Evolutionary conservation across 2,888 invertebrate genomes (phyloP).

Genomic region (Labia minor): DNA sequence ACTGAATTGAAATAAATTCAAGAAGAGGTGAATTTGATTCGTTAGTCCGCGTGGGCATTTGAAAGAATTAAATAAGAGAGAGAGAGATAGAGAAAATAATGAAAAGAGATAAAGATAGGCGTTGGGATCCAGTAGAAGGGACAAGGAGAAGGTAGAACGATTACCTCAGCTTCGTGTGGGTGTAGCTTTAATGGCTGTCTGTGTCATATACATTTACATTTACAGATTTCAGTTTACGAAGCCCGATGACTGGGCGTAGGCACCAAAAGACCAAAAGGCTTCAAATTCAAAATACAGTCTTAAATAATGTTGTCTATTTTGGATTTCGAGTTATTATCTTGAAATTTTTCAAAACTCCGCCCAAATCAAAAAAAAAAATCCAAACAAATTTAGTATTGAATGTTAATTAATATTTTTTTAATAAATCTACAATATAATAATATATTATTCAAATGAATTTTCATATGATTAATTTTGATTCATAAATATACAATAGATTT

Average conservation of each 20-base stretch:
- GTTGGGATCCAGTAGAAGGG: not conserved
- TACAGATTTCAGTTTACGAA: not conserved
- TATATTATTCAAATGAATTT: too few relatives aligned
- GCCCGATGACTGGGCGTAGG: not conserved
- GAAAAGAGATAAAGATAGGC: not conserved
- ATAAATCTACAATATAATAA: too few relatives aligned
- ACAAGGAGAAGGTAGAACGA: not conserved
- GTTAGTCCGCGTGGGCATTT: not conserved
- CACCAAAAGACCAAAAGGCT: not conserved
- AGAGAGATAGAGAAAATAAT: not conserved
- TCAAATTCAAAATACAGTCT: too few relatives aligned
- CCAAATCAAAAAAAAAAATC: too few relatives aligned
- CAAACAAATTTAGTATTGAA: too few relatives aligned
- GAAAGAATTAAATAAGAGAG: not conserved
- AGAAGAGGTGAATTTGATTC: not conserved
- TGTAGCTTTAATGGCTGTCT: constrained; percentile 8
- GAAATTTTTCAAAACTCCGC: too few relatives aligned
- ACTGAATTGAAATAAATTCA: not conserved
- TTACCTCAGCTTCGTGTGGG: not conserved
- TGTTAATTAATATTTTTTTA: too few relatives aligned
- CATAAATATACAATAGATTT: too few relatives aligned
- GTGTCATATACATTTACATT: constrained; percentile 4
- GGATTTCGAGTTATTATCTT: too few relatives aligned
- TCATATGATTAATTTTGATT: too few relatives aligned
- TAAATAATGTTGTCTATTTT: too few relatives aligned